These are phyloP conservation scores for Melitaea cinxia DNA, from an alignment of 1,140 invertebrate genomes.

Conservation along the genomic window DNA sequence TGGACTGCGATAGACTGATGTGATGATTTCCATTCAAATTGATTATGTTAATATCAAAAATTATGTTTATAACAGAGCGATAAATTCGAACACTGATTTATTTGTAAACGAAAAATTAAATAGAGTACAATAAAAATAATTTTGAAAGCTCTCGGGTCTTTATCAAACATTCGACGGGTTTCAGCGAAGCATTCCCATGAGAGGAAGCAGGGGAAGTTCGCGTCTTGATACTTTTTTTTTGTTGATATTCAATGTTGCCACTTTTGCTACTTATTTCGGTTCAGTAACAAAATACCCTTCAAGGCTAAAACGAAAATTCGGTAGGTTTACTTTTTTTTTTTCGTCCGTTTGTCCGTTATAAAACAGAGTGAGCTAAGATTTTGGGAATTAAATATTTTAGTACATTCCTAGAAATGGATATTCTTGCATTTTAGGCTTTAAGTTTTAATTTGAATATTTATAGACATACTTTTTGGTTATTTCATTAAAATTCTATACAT, in stretches of 20 bases:
- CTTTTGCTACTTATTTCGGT: neutral
- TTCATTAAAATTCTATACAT: no score
- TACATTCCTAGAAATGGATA: no score
- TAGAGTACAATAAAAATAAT: conserved; percentile 29
- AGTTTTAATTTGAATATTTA: no score
- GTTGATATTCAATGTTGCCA: conserved; percentile 20
- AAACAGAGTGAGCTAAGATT: no score
- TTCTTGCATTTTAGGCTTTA: no score
- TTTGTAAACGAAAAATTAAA: conserved; percentile 14
- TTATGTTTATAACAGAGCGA: no score
- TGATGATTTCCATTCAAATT: no score
- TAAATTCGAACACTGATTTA: neutral
- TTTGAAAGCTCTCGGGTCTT: conserved; percentile 14
- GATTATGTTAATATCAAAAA: no score
- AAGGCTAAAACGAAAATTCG: neutral
- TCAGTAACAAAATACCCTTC: neutral
- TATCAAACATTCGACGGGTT: conserved; percentile 25
- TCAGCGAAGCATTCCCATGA: conserved; percentile 17
- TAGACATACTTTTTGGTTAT: no score
- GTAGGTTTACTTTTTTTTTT: neutral
- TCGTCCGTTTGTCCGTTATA: no score
- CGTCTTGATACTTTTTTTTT: conserved; percentile 23
- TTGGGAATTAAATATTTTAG: no score
- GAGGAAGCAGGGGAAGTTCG: conserved; percentile 13
- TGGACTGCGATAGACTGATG: no score